These are phyloP conservation scores for Boloria euphrosyne DNA, from an alignment of 2,888 invertebrate species.

Conservation along the genomic window DNA sequence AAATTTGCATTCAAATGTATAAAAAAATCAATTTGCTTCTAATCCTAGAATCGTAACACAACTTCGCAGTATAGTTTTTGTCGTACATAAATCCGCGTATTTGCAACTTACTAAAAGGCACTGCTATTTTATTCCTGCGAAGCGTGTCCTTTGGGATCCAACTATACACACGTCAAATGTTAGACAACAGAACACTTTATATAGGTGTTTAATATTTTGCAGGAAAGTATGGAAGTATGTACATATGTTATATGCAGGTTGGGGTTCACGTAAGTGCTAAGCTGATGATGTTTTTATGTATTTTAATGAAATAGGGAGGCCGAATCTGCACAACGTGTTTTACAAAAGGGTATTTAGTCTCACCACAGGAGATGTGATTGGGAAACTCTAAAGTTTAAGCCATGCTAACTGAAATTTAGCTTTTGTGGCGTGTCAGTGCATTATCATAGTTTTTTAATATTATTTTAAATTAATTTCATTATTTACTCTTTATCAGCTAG, in stretches of 20 bases:
- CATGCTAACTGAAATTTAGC: no score
- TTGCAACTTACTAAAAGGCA: slow-evolving; percentile 38
- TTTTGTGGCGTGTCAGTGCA: no score
- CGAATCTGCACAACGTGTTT: neutral
- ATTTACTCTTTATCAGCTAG: no score
- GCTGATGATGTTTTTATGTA: neutral
- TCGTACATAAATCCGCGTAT: slow-evolving; percentile 34
- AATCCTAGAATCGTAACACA: neutral
- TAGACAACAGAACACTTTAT: slow-evolving; percentile 36
- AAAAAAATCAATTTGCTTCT: neutral
- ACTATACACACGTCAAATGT: slow-evolving; percentile 31
- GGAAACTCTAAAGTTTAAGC: no score
- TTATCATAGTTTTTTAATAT: no score
- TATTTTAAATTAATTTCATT: no score
- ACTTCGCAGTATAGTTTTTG: slow-evolving; percentile 15
- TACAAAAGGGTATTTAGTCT: neutral
- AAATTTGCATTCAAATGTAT: no score
- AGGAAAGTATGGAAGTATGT: slow-evolving; percentile 25
- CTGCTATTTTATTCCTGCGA: slow-evolving; percentile 37
- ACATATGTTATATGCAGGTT: slow-evolving; percentile 4
- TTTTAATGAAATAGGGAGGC: neutral
- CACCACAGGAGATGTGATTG: neutral
- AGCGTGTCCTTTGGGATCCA: slow-evolving; percentile 38
- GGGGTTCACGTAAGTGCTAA: neutral
- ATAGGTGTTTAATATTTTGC: slow-evolving; percentile 37